These are phyloP conservation scores for Ophiodon elongatus DNA, from an alignment of 2,113 vertebrate species.

Conservation along the genomic window DNA sequence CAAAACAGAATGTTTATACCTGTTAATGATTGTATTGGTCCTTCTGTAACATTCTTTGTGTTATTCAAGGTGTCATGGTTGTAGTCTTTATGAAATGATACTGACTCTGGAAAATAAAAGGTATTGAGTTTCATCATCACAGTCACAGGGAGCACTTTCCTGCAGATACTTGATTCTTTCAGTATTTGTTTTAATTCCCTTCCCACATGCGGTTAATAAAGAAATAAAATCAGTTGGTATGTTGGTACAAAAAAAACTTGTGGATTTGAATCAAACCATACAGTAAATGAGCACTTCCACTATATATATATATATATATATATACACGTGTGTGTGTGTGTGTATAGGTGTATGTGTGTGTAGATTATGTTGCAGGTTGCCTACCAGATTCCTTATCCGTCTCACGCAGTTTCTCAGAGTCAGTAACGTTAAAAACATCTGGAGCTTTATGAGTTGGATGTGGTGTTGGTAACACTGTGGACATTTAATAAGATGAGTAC, in stretches of 20 bases:
- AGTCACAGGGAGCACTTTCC: background rate
- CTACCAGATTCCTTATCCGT: constrained; percentile 13
- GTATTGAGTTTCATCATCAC: background rate
- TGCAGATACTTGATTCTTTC: background rate
- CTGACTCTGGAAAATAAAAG: background rate
- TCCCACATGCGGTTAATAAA: background rate
- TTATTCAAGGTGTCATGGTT: background rate
- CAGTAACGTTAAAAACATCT: background rate
- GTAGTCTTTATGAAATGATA: background rate
- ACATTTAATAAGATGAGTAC: background rate
- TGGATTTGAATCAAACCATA: no score
- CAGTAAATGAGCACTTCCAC: no score
- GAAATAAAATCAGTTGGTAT: background rate
- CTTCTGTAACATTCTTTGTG: constrained; percentile 18
- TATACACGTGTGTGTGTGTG: no score
- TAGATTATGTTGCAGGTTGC: background rate
- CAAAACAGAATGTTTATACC: constrained; percentile 29
- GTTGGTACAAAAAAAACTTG: no score
- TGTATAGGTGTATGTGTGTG: no score
- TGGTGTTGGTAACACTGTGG: constrained; percentile 15
- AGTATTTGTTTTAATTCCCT: background rate
- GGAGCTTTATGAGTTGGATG: background rate
- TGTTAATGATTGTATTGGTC: background rate
- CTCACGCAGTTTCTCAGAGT: background rate
- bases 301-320: no score